phyloP scores from a whole-genome alignment of 2,888 invertebrate species.

The Terebella lapidaria region DNA sequence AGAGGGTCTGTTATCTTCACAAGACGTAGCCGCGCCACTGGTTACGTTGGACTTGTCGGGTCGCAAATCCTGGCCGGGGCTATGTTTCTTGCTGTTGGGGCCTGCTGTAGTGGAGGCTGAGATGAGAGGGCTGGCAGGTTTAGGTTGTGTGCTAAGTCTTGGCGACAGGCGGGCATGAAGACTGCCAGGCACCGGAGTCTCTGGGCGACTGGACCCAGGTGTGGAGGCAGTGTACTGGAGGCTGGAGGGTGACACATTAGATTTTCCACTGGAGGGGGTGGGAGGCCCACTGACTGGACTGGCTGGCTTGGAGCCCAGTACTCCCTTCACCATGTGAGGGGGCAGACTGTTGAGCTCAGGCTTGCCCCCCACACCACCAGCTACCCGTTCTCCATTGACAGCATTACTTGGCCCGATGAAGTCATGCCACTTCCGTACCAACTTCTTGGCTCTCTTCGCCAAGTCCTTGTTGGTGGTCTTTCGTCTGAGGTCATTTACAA shows the following conservation, averaged over 20 bases:
- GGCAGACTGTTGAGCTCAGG: conserved; percentile 5
- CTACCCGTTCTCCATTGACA: conserved; percentile 1
- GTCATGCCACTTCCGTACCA: conserved; percentile 88
- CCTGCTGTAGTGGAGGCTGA: not conserved
- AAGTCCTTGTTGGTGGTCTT: conserved; percentile 78
- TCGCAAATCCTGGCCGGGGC: not conserved
- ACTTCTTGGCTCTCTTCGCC: conserved; percentile 83
- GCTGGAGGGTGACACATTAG: conserved; percentile 19
- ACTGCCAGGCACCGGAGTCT: not conserved
- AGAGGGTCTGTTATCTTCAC: not conserved
- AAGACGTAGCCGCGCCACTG: not conserved
- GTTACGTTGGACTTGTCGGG: not conserved
- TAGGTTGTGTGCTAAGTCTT: not conserved
- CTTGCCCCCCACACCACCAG: not conserved
- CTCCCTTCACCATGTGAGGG: not conserved
- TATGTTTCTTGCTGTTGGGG: not conserved
- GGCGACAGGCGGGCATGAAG: not conserved
- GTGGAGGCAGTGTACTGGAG: not conserved
- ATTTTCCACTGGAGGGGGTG: conserved; percentile 19
- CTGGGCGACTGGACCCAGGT: not conserved
- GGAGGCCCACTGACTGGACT: conserved; percentile 31
- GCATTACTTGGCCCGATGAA: conserved; percentile 58
- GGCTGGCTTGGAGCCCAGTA: conserved; percentile 26
- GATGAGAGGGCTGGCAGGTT: conserved; percentile 2
- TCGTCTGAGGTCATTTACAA: conserved; percentile 84